Evolutionary conservation across 2,888 invertebrate species (phyloP), one percentile per base, ranked within the genome.

Genomic region (Drosophila ustulata): DNA sequence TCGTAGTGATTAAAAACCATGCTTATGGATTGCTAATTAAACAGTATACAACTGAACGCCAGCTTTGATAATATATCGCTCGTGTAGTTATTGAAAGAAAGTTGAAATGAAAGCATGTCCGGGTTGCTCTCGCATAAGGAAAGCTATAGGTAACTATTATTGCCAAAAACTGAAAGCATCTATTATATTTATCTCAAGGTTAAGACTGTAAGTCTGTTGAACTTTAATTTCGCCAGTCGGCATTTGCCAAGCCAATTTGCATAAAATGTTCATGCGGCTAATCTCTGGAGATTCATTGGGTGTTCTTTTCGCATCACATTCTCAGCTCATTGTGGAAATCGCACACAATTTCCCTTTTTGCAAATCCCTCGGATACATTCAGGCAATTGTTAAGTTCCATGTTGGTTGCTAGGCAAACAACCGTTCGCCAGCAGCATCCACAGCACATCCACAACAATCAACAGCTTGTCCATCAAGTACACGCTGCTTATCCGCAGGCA

Each of bases 381-480:
- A 6, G 43, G 56, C 46, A 63, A 45, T 64, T 72, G 64, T 55
- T 52, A 46, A 61, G 39, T 59, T 28, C n/a, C 26, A 41, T 46
- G 37, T 37, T 37, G 37, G 37, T 68, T 68, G 62, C 47, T 25
- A 41, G 47, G 57, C 30, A 37, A 45, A 50, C 43, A 47, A 43
- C 13, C 39, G 26, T 63, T 50, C 25, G 41, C 30, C 43, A 55
- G n/a, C 53, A 68, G 53, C 67, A 63, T 56, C 43, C 66, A 64
- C 63, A 81, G 69, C 82, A 77, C 67, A 63, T 56, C 43, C 66
- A 64, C 63, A 81, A 71, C 82, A 77, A 71, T 84, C 82, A 85
- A 82, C 75, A 82, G 78, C 67, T 70, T 69, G 72, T 78, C 75
- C 57, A 67, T 75, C 72, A 62, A 34, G 18, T 30, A 34, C 26